Evolutionary conservation across 2,797 vertebrate genomes (phyloP), one percentile per base, ranked within the genome.

Genomic region (Spea hammondii): DNA sequence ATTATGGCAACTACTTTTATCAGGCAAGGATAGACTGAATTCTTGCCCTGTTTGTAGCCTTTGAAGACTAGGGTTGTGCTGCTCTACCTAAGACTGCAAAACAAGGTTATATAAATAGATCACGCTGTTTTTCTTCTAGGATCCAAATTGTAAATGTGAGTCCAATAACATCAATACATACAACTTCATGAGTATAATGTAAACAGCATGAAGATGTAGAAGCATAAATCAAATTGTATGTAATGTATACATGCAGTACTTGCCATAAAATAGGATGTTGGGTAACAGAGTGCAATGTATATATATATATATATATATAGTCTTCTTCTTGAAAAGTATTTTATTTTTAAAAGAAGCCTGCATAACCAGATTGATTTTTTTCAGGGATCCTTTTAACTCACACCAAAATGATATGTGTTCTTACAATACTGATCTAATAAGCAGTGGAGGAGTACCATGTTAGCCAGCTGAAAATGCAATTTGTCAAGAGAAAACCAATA

Each of bases 401-500:
- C 70, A 82, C 80, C 80, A 82, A 82, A 81, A 81, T 81, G 70
- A 81, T 82, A 77, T 70, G 75, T 82, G 80, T 82, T 82, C 75
- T 70, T 74, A 74, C 75, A 82, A 69, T 82, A 74, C 80, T 82
- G 80, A 82, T 82, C 80, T 82, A 82, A 82, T 82, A 82, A 82
- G 70, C 80, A 82, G 80, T 69, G 17, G 80, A 82, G 80, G 75
- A 82, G 80, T 78, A 82, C 75, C 75, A 82, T 82, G 80, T 82
- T 77, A 82, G 75, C 80, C 74, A 69, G 75, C 70, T 74, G 80
- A 82, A 82, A 82, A 78, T 82, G 75, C 59, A 82, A 82, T 82
- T 82, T 82, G 80, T 82, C 75, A 78, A 82, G 74, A 82, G 80
- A 82, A 82, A 82, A 82, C 80, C 80, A 82, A 82, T 82, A 82